Percentiles rank a stretch among this genome's conserved stretches.
Evolutionary conservation across 1,140 invertebrate genomes (phyloP).

Genomic region (Arctopsyche grandis): DNA sequence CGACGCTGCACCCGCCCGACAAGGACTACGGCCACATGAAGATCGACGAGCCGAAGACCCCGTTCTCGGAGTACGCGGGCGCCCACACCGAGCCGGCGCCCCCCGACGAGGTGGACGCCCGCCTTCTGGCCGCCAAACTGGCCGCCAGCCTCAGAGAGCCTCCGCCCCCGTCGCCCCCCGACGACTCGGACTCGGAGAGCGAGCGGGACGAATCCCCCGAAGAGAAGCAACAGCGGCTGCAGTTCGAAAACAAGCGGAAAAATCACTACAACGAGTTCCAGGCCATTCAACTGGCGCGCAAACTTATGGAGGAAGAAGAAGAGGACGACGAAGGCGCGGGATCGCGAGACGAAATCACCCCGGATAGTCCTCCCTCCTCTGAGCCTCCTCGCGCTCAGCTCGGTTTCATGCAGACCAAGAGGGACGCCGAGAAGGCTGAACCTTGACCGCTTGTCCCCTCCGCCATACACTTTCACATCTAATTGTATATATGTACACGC

Average conservation of each 20-base stretch:
- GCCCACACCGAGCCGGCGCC: constrained; percentile 61
- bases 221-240: constrained; percentile 73
- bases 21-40: constrained; percentile 99
- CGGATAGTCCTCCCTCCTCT: neutral
- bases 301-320: constrained; percentile 90
- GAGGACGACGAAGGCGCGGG: constrained; percentile 73
- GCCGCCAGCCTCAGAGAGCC: constrained; percentile 64
- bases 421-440: constrained; percentile 18
- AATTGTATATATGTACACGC: neutral
- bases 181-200: constrained; percentile 63
- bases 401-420: constrained; percentile 28
- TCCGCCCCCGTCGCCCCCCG: constrained; percentile 63
- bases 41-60: constrained; percentile 98
- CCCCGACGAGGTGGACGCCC: constrained; percentile 80
- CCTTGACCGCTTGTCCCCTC: constrained; percentile 42
- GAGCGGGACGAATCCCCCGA: constrained; percentile 71
- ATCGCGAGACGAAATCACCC: neutral
- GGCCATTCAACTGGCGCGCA: constrained; percentile 88
- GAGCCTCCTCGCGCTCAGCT: constrained; percentile 22
- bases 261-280: constrained; percentile 98
- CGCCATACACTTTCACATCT: constrained; percentile 36
- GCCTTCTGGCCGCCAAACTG: constrained; percentile 79
- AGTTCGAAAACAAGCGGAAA: constrained; percentile 92
- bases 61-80: constrained; percentile 74
- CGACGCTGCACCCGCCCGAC: constrained; percentile 95